Conservation (phyloP, 2,113 vertebrate genomes). For the Alligator sinensis region DNA sequence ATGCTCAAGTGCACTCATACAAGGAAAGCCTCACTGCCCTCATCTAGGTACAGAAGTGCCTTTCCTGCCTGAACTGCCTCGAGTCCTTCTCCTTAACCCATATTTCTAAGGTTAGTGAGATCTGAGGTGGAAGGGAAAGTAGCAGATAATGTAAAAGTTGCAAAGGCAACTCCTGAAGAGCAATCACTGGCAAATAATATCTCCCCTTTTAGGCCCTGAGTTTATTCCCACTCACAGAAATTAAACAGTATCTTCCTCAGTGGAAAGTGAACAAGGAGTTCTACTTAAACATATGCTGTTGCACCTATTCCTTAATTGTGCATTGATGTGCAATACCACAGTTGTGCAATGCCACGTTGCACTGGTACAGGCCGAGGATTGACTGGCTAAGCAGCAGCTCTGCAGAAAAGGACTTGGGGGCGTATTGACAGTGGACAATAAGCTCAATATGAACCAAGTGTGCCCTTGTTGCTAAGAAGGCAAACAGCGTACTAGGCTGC, state of each 20-base stretch:
- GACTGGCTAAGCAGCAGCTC: no score
- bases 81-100: neutral
- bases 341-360: no score
- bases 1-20: no score
- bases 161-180: neutral
- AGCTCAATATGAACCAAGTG: no score
- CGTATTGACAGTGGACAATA: no score
- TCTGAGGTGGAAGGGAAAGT: neutral
- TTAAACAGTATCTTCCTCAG: neutral
- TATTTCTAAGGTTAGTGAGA: neutral
- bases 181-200: neutral
- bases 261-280: neutral
- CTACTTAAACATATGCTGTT: neutral
- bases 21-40: neutral
- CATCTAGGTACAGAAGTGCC: neutral
- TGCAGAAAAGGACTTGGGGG: no score
- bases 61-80: neutral
- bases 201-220: neutral
- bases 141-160: neutral
- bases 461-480: no score
- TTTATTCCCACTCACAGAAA: neutral
- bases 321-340: no score
- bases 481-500: no score
- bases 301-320: no score
- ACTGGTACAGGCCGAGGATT: no score